phyloP scores from a whole-genome alignment of 1,140 invertebrate genomes.

The Cyclargus thomasi region DNA sequence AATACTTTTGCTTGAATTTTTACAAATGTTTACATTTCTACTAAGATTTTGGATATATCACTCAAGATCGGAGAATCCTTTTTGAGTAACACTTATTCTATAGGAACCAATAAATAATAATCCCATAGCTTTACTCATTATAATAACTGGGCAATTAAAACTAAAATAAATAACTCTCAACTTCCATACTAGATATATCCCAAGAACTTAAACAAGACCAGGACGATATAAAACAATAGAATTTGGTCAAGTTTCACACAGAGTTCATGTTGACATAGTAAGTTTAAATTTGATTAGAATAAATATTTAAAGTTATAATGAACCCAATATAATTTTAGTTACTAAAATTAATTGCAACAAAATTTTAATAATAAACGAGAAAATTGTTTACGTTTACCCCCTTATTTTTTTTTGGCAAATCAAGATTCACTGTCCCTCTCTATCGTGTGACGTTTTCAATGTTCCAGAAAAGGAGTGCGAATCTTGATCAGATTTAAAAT shows the following conservation, averaged over 20 bases:
- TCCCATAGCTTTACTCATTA: not conserved
- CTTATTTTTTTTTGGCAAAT: too few species aligned
- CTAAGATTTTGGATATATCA: not conserved
- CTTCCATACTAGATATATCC: not conserved
- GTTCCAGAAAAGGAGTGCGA: too few species aligned
- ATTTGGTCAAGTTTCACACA: not conserved
- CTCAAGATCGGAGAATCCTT: not conserved
- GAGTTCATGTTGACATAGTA: too few species aligned
- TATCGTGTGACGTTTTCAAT: too few species aligned
- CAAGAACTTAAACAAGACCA: not conserved
- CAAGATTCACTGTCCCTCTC: too few species aligned
- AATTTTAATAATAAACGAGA: too few species aligned
- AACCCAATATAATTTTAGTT: too few species aligned
- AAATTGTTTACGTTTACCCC: too few species aligned
- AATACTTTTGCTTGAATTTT: not conserved
- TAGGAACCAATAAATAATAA: slow-evolving; percentile 11
- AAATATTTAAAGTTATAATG: too few species aligned
- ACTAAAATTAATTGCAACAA: too few species aligned
- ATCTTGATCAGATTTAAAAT: too few species aligned
- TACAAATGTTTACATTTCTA: not conserved
- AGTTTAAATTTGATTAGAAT: too few species aligned
- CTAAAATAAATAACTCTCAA: slow-evolving; percentile 9
- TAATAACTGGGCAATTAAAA: not conserved
- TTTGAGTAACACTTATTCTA: slow-evolving; percentile 1
- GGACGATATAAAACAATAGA: not conserved